Evolutionary conservation across 2,797 vertebrate species (phyloP), one percentile per base, ranked within the genome.

Genomic region (Myotis planiceps): DNA sequence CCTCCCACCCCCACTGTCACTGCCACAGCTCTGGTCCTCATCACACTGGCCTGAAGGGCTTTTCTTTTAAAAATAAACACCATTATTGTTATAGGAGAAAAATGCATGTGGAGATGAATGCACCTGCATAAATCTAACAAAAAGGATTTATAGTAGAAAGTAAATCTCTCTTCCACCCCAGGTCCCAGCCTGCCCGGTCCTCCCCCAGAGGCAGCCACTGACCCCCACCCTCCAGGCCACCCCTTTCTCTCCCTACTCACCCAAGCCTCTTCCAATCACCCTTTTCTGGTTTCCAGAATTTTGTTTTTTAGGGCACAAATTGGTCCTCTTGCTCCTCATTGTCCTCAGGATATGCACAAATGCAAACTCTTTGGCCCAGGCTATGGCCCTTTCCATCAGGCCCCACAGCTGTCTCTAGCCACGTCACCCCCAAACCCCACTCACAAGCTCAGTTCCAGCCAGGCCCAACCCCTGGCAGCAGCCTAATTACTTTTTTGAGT

Each of bases 51-150:
- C 68, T 32, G 34, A 78, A 82, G 45, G 34, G 23, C 2, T 93
- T 85, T 78, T 34, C 27, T 95, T 87, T 76, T 15, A 6, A 92
- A 94, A 94, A 23, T 66, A 76, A 93, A 58, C 1, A 29, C 21
- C 53, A 25, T 21, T 16, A 32, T 51, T 88, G 66, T 66, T 37
- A 42, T 74, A 68, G 49, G 47, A 92, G 29, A 80, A 68, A 60
- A 65, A 34, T 34, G 27, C 15, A 58, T 60, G 21, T 58, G 27
- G 55, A 45, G 45, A 65, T 34, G 13, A 47, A 68, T 39, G 21
- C 21, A n/a, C 5, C 29, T 27, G 13, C 9, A 69, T n/a, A 92
- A 90, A 58, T 72, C 42, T 3, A 27, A 65, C 21, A 53, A 9
- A 65, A 65, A 92, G 32, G 19, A 53, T 69, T 81, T 81, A 16